Conservation (phyloP, 2,888 invertebrate species). For the Caenorhabditis panamensis region DNA sequence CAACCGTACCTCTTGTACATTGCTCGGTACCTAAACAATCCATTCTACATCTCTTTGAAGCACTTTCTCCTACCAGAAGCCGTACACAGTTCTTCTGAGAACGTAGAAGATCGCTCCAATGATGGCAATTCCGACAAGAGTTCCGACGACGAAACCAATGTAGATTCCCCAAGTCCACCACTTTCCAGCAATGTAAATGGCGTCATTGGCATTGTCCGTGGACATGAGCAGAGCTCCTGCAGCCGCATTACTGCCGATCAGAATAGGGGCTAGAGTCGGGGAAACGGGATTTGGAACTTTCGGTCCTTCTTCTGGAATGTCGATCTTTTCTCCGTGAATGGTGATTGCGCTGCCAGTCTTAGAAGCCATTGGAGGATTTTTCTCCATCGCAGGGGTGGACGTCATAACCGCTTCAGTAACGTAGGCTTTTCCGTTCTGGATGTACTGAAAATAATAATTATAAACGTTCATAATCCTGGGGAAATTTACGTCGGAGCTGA, state of each 20-base stretch:
- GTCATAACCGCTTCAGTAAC: too few species aligned
- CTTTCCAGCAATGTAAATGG: slow-evolving; percentile 10
- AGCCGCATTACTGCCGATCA: background rate
- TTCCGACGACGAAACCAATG: slow-evolving; percentile 41
- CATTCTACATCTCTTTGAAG: too few species aligned
- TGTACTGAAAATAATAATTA: background rate
- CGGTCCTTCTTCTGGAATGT: background rate
- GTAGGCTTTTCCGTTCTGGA: too few species aligned
- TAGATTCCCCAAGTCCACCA: slow-evolving; percentile 50
- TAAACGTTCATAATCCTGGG: too few species aligned
- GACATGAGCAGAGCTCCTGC: background rate
- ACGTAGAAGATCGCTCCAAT: slow-evolving; percentile 32
- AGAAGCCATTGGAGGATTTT: too few species aligned
- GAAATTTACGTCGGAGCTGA: background rate
- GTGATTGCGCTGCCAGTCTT: too few species aligned
- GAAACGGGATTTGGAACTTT: background rate
- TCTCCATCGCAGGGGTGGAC: too few species aligned
- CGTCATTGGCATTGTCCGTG: slow-evolving; percentile 6
- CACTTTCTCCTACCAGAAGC: slow-evolving; percentile 40
- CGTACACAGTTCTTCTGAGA: slow-evolving; percentile 45
- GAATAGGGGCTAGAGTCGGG: slow-evolving; percentile 14
- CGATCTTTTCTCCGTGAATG: too few species aligned
- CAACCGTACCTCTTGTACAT: slow-evolving; percentile 68
- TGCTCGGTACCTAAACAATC: slow-evolving; percentile 58
- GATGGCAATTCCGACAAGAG: slow-evolving; percentile 11